Percentiles rank a stretch among this genome's conserved stretches.
Conservation (phyloP, 2,113 vertebrate genomes). For the Gallinago jamesoni region DNA sequence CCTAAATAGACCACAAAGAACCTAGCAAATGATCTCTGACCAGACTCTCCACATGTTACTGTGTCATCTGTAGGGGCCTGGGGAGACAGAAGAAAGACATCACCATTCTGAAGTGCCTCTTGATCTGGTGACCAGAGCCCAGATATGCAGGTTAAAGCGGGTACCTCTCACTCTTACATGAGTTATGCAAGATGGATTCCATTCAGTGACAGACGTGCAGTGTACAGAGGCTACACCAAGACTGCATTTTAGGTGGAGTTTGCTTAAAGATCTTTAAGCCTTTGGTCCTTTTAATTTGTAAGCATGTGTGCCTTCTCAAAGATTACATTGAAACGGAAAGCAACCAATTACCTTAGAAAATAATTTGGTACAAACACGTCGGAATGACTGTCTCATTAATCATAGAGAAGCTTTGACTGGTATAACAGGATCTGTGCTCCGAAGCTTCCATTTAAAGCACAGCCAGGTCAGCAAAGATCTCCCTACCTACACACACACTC, state of each 20-base stretch:
- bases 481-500: not conserved
- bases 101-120: not conserved
- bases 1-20: not conserved
- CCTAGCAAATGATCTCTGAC: not conserved
- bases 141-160: not conserved
- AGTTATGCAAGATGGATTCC: rapidly evolving
- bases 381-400: not conserved
- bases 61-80: not conserved
- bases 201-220: rapidly evolving
- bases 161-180: not conserved
- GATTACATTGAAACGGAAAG: conserved; percentile 3
- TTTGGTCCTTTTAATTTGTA: not conserved
- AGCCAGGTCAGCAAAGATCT: not conserved
- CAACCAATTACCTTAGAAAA: not conserved
- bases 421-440: not conserved
- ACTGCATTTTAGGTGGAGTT: not conserved
- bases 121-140: not conserved
- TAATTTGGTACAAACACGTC: not conserved
- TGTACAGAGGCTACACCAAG: not conserved
- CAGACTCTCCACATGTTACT: not conserved
- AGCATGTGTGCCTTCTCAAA: not conserved
- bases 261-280: not conserved
- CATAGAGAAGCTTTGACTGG: not conserved
- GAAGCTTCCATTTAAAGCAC: not conserved
- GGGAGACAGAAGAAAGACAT: not conserved